A percentile compares a stretch with the other conserved stretches of the same genome.
Evolutionary conservation across 2,888 invertebrate genomes (phyloP).

Genomic region (Erebia ligea): DNA sequence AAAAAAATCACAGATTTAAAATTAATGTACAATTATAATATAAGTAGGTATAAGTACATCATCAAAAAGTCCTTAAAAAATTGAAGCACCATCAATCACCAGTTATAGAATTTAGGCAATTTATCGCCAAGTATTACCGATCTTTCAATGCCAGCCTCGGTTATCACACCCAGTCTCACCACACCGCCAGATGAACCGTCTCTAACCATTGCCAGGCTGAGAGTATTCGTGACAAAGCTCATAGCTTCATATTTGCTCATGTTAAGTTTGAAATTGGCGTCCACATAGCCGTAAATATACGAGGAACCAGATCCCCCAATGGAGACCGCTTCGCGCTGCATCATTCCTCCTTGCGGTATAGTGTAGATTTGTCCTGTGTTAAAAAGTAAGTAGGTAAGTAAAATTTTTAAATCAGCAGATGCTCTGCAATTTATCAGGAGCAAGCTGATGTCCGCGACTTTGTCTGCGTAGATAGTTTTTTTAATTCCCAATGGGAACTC

Average conservation of each 20-base stretch:
- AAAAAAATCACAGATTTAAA: too few relatives aligned
- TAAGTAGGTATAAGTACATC: too few relatives aligned
- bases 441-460: too few relatives aligned
- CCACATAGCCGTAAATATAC: conserved; percentile 97
- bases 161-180: conserved; percentile 93
- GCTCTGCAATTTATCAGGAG: too few relatives aligned
- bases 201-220: conserved; percentile 94
- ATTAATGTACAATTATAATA: too few relatives aligned
- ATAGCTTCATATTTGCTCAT: conserved; percentile 95
- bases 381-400: not conserved
- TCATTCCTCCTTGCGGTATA: conserved; percentile 94
- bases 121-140: conserved; percentile 87
- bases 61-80: too few relatives aligned
- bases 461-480: too few relatives aligned
- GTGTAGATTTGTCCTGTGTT: conserved; percentile 86
- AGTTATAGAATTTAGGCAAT: conserved; percentile 88
- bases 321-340: conserved; percentile 92
- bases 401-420: too few relatives aligned
- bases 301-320: conserved; percentile 98
- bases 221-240: conserved; percentile 92
- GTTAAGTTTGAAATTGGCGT: conserved; percentile 93
- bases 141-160: conserved; percentile 92
- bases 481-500: too few relatives aligned
- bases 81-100: too few relatives aligned
- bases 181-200: conserved; percentile 98